Conservation (phyloP, 2,888 invertebrate genomes). For the Temnothorax ravouxi region DNA sequence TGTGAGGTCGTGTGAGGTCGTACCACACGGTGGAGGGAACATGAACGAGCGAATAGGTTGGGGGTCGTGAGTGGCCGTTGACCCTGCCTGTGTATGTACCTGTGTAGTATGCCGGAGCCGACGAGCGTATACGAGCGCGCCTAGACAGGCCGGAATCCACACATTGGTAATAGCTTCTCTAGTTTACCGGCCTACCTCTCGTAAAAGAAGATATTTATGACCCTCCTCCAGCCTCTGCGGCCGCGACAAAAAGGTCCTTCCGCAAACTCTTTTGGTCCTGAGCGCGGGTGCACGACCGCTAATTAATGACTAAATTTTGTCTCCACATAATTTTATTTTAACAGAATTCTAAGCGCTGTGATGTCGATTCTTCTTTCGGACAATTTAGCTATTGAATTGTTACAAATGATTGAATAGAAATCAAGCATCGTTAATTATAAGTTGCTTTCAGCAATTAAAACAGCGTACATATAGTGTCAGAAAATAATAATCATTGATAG, state of each 20-base stretch:
- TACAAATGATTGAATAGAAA: neutral
- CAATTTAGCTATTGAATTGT: neutral
- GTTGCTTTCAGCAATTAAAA: conserved; percentile 2
- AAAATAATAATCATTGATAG: neutral
- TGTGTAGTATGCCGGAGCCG: conserved; percentile 59
- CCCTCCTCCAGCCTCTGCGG: conserved; percentile 25
- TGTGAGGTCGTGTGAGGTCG: conserved; percentile 70
- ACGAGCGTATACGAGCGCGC: conserved; percentile 59
- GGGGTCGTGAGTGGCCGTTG: conserved; percentile 85
- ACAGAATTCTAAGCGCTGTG: neutral
- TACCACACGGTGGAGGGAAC: conserved; percentile 70
- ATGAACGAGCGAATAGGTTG: conserved; percentile 82
- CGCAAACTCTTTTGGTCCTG: conserved; percentile 34
- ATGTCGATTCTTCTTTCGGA: neutral
- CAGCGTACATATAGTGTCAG: neutral
- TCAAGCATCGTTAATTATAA: neutral
- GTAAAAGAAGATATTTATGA: conserved; percentile 73
- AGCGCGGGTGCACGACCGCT: conserved; percentile 27
- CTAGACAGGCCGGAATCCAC: conserved; percentile 72
- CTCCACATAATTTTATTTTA: neutral
- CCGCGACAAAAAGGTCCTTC: conserved; percentile 6
- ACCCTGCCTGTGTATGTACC: conserved; percentile 78
- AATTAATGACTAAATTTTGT: conserved; percentile 47
- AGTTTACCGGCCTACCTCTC: conserved; percentile 69
- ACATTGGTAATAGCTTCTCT: conserved; percentile 74